Evolutionary conservation across 1,140 invertebrate species (phyloP), one percentile per base, ranked within the genome.

Genomic region (Branchinecta lindahli): DNA sequence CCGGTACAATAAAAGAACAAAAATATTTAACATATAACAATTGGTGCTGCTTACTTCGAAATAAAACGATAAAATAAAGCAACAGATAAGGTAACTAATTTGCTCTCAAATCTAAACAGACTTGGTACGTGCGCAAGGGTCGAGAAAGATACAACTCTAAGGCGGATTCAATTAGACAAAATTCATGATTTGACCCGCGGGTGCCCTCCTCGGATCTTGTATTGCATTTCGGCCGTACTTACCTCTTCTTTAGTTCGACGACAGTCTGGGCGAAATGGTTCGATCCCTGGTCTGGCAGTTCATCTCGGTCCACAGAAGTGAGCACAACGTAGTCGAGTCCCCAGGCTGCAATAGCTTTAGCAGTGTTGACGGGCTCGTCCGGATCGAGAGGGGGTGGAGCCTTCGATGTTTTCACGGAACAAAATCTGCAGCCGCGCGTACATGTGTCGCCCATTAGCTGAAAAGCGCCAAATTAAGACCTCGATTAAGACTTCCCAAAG

Each of bases 241-340:
- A 81, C 80, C 77, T 76, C 73, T 75, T 75, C 71, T 85, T 85
- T n/a, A 85, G 77, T 75, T 83, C 79, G 69, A 67, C 81, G 0
- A 98, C 92, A 66, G 94, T 98, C 79, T 89, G 81, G 70, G 94
- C 93, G 80, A 98, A 89, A 82, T 98, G 95, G 73, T 82, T 81
- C 4, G 93, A 86, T 10, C 95, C 95, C 61, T 92, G 92, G 84
- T 98, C 94, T 8, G 85, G 80, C 72, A 98, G 81, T 85, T 98
- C 93, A 84, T 98, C 96, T 79, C 97, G 84, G 79, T 99, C 96
- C 0, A 99, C 96, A 15, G 94, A 98, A 6, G 97, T 99, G 5
- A 99, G 79, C 21, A 99, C 96, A 72, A 99, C 88, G 81, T 99
- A 99, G 78, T 96, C 92, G 9, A 99, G 81, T 10, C 92, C 92